These are phyloP conservation scores for Clytia hemisphaerica DNA, from an alignment of 30 jellyfish, hydroid and myxozoan species.

Conservation along the genomic window DNA sequence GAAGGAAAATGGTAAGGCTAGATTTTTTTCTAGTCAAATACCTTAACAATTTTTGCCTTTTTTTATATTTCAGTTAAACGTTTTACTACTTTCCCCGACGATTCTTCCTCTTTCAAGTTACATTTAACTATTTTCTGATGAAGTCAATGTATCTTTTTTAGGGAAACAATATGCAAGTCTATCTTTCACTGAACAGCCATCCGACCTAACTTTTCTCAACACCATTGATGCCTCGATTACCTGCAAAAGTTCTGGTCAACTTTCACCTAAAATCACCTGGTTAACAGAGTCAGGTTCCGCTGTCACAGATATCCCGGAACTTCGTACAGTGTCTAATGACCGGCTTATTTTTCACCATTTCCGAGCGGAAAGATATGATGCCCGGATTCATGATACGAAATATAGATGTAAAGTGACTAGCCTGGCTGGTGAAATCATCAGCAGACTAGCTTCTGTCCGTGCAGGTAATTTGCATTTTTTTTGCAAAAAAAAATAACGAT, in stretches of 20 bases:
- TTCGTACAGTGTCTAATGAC: slow-evolving; percentile 45
- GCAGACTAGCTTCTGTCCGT: slow-evolving; percentile 36
- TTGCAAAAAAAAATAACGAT: too few relatives aligned
- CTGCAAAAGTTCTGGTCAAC: slow-evolving; percentile 75
- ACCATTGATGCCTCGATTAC: slow-evolving; percentile 45
- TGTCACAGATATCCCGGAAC: slow-evolving; percentile 41
- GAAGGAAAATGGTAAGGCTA: too few relatives aligned
- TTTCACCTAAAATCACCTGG: slow-evolving; percentile 71
- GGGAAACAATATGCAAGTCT: slow-evolving; percentile 11
- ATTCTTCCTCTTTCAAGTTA: too few relatives aligned
- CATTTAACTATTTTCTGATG: too few relatives aligned
- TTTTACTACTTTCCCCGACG: too few relatives aligned
- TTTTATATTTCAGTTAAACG: too few relatives aligned
- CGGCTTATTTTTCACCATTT: slow-evolving; percentile 59
- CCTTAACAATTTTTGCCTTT: too few relatives aligned
- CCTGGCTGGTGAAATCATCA: slow-evolving; percentile 52
- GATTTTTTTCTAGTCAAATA: too few relatives aligned
- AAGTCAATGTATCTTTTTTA: background rate
- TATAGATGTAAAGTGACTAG: slow-evolving; percentile 69
- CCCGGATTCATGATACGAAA: slow-evolving; percentile 37
- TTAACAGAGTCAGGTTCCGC: slow-evolving; percentile 39
- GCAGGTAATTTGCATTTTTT: slow-evolving; percentile 51
- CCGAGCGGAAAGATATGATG: slow-evolving; percentile 8
- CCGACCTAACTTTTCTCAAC: slow-evolving; percentile 47
- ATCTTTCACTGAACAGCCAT: slow-evolving; percentile 46